Conservation (phyloP, 37 sponge, comb jelly and placozoan genomes). For the Cliona cf. orientalis region DNA sequence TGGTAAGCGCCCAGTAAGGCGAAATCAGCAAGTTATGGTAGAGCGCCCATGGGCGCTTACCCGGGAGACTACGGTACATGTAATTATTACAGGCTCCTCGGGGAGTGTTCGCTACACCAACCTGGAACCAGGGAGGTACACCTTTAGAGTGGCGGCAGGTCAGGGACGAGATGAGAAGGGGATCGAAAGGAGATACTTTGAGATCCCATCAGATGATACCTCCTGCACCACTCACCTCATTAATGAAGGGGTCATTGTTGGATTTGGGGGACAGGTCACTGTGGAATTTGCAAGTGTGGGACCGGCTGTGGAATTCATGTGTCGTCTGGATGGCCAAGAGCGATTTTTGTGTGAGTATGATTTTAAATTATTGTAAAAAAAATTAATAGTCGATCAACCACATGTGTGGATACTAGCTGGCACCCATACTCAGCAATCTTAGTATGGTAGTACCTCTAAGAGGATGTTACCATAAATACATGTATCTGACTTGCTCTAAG, state of each 20-base stretch:
- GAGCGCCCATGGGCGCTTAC: no score
- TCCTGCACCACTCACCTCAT: conserved; percentile 19
- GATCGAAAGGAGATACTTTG: not conserved
- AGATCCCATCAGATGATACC: not conserved
- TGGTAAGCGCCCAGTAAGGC: no score
- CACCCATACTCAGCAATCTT: no score
- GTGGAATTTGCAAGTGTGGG: conserved; percentile 13
- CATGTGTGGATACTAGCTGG: no score
- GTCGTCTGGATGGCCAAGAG: conserved; percentile 3
- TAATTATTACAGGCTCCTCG: conserved; percentile 3
- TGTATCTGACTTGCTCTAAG: no score
- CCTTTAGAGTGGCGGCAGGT: not conserved
- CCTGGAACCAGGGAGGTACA: not conserved
- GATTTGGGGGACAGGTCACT: not conserved
- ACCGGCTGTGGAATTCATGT: not conserved
- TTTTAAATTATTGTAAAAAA: no score
- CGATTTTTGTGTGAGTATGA: no score
- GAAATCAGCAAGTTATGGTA: no score
- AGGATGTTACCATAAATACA: no score
- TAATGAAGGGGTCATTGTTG: conserved; percentile 3
- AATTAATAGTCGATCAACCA: no score
- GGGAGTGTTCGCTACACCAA: not conserved
- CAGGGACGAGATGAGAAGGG: not conserved
- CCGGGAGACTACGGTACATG: no score
- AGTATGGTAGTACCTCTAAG: no score